Evolutionary conservation across 92 coral and sea anemone genomes (phyloP).

Genomic region (Siderastrea siderea): DNA sequence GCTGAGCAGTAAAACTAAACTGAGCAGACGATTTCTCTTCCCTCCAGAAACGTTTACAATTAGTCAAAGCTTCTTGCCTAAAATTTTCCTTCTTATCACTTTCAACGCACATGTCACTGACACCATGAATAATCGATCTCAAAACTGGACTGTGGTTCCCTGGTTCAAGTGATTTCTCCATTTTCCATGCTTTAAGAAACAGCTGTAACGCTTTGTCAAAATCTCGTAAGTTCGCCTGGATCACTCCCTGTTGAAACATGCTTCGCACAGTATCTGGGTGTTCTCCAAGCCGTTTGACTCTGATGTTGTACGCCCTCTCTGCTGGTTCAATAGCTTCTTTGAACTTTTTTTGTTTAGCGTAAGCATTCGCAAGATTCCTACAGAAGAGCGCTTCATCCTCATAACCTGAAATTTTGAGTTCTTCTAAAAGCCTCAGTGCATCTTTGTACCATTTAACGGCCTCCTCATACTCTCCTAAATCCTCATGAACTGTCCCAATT

Average conservation of each 20-base stretch:
- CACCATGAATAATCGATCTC: conserved; percentile 21
- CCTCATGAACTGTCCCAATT: conserved; percentile 64
- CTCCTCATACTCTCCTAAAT: conserved; percentile 34
- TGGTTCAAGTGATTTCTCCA: conserved; percentile 68
- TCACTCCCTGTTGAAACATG: conserved; percentile 65
- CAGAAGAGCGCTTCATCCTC: conserved; percentile 63
- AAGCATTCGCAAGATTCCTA: conserved; percentile 80
- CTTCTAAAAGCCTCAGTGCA: conserved; percentile 62
- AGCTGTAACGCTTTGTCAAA: conserved; percentile 43
- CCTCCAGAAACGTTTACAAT: conserved; percentile 22
- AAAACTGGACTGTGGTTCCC: conserved; percentile 74
- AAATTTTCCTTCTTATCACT: not conserved
- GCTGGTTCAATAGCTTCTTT: conserved; percentile 65
- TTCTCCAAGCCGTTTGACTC: conserved; percentile 40
- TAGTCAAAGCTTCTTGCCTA: conserved; percentile 19
- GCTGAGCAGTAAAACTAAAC: not conserved
- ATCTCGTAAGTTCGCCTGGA: conserved; percentile 59
- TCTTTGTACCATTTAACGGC: conserved; percentile 61
- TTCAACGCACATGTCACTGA: conserved; percentile 9
- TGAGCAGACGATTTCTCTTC: not conserved
- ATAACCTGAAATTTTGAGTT: conserved; percentile 62
- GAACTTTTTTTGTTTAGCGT: conserved; percentile 47
- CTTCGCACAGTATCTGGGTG: conserved; percentile 81
- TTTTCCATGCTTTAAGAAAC: conserved; percentile 66
- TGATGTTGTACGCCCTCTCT: conserved; percentile 55